Percentiles rank a stretch among this genome's conserved stretches.
Evolutionary conservation across 2,888 invertebrate genomes (phyloP).

Genomic region (Heliothis peltigera): DNA sequence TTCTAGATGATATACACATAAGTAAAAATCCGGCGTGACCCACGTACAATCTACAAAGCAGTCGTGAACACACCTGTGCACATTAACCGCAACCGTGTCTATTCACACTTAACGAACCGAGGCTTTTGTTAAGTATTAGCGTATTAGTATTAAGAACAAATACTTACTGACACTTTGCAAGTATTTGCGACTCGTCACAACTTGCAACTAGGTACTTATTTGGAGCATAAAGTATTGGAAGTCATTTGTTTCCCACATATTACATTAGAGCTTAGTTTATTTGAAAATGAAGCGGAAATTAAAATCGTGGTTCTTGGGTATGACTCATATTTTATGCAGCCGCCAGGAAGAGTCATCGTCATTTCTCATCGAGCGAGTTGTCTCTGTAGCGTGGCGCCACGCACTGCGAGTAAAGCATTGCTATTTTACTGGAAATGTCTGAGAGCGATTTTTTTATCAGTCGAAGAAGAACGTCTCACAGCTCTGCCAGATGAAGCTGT

Average conservation of each 20-base stretch:
- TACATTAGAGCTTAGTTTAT: neutral
- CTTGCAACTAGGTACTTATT: neutral
- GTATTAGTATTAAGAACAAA: conserved; percentile 4
- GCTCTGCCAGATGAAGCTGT: conserved; percentile 55
- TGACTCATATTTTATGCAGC: conserved; percentile 45
- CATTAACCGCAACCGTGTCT: conserved; percentile 40
- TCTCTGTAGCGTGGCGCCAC: conserved; percentile 66
- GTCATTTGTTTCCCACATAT: neutral
- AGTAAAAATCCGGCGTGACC: conserved; percentile 25
- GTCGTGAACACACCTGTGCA: conserved; percentile 47
- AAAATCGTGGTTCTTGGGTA: conserved; percentile 62
- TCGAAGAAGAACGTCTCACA: conserved; percentile 46
- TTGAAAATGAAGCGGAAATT: conserved; percentile 20
- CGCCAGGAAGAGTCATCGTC: conserved; percentile 67
- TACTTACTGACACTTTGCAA: neutral
- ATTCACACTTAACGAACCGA: conserved; percentile 35
- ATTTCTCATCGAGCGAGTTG: conserved; percentile 66
- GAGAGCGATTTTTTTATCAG: conserved; percentile 57
- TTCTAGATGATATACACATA: conserved; percentile 25
- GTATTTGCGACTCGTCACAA: neutral
- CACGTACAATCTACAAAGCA: conserved; percentile 5
- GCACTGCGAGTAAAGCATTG: conserved; percentile 66
- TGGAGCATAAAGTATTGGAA: neutral
- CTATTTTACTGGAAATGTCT: conserved; percentile 68
- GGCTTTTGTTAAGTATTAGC: conserved; percentile 34